Conservation (phyloP, 2,888 invertebrate genomes). For the Resseliella maxima region DNA sequence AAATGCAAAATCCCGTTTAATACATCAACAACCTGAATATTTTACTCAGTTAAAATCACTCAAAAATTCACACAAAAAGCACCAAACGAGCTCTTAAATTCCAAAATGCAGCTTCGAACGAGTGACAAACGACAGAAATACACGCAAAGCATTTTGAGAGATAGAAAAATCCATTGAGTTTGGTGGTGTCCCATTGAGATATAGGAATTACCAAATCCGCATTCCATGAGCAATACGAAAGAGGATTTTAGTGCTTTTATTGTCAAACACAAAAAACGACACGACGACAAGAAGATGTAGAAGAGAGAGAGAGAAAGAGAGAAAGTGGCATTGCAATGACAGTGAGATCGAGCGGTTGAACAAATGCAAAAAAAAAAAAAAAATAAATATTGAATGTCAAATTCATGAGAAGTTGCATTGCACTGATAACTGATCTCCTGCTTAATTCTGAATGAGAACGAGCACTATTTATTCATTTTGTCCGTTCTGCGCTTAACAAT, state of each 20-base stretch:
- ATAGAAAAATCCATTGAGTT: background rate
- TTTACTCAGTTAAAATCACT: background rate
- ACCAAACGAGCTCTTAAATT: background rate
- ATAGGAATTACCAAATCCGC: constrained; percentile 25
- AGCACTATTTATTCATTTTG: constrained; percentile 48
- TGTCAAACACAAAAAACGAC: background rate
- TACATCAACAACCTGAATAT: constrained; percentile 7
- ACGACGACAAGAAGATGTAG: background rate
- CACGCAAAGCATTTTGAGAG: background rate
- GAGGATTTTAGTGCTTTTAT: constrained; percentile 10
- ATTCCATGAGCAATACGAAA: background rate
- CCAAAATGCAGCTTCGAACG: background rate
- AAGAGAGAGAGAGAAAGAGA: background rate
- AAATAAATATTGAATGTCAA: background rate
- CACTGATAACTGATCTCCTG: constrained; percentile 43
- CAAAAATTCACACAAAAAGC: background rate
- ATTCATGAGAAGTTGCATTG: constrained; percentile 45
- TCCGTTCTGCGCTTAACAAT: constrained; percentile 7
- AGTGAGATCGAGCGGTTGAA: no score
- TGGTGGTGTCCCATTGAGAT: constrained; percentile 5
- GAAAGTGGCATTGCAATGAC: no score
- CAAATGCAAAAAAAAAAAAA: no score
- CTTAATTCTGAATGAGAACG: background rate
- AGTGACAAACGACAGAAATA: background rate
- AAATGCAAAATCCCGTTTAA: constrained; percentile 44